A percentile compares a stretch with the other conserved stretches of the same genome.
Evolutionary conservation across 2,113 vertebrate genomes (phyloP).

Genomic region (Paralichthys olivaceus): DNA sequence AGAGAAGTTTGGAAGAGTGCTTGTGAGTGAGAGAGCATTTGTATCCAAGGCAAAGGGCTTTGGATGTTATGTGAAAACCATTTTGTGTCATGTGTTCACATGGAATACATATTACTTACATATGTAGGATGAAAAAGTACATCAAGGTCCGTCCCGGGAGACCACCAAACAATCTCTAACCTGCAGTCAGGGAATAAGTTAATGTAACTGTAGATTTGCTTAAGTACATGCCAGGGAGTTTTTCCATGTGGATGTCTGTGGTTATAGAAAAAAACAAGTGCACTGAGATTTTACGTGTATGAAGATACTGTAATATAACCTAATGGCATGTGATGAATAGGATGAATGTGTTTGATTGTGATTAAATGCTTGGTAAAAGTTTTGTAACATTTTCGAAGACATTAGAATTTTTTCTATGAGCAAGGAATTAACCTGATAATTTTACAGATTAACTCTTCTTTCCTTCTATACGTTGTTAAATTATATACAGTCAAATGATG

Average conservation of each 20-base stretch:
- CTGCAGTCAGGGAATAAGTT: constrained; percentile 73
- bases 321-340: constrained; percentile 20
- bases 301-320: constrained; percentile 24
- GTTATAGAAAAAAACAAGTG: constrained; percentile 56
- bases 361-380: constrained; percentile 10
- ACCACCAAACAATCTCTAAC: constrained; percentile 76
- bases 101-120: constrained; percentile 83
- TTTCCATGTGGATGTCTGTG: constrained; percentile 72
- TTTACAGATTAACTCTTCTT: constrained; percentile 5
- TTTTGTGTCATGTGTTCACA: constrained; percentile 75
- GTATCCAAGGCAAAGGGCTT: constrained; percentile 60
- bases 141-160: constrained; percentile 65
- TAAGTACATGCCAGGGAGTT: constrained; percentile 70
- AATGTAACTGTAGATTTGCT: constrained; percentile 81
- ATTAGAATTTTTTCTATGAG: background rate
- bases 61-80: constrained; percentile 79
- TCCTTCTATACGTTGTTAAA: background rate
- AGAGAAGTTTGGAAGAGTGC: constrained; percentile 60
- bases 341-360: constrained; percentile 14
- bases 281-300: constrained; percentile 45
- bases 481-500: constrained; percentile 16
- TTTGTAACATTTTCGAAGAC: background rate
- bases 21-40: constrained; percentile 62
- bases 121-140: constrained; percentile 80
- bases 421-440: background rate